Evolutionary conservation across 1,140 invertebrate genomes (phyloP).

Genomic region (Helicoverpa zea): DNA sequence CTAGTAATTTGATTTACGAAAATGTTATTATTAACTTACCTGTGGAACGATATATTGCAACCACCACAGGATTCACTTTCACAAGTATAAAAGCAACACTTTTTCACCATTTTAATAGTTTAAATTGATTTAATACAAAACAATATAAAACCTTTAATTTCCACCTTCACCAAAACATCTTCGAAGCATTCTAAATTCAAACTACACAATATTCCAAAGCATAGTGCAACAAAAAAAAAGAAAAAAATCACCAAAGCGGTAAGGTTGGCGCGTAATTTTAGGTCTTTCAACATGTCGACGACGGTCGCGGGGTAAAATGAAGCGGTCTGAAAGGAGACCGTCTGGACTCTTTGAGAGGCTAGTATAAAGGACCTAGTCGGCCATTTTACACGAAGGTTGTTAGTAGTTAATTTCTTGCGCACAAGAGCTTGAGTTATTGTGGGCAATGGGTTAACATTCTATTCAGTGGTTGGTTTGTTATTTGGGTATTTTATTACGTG

Average conservation of each 20-base stretch:
- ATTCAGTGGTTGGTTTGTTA: slow-evolving; percentile 2
- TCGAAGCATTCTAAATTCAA: neutral
- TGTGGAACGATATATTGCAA: too few relatives aligned
- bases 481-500: neutral
- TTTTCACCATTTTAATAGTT: too few relatives aligned
- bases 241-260: slow-evolving; percentile 41
- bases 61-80: too few relatives aligned
- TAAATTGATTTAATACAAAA: too few relatives aligned
- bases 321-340: slow-evolving; percentile 45
- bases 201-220: neutral
- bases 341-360: slow-evolving; percentile 52
- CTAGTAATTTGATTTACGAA: too few relatives aligned
- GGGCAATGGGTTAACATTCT: slow-evolving; percentile 24
- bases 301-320: slow-evolving; percentile 49
- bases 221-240: neutral
- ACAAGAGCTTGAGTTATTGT: slow-evolving; percentile 34
- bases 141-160: neutral
- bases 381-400: slow-evolving; percentile 48
- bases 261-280: slow-evolving; percentile 49
- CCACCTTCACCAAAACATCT: neutral
- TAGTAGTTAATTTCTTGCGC: slow-evolving; percentile 50
- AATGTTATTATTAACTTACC: too few relatives aligned
- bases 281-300: slow-evolving; percentile 50
- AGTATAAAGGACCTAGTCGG: slow-evolving; percentile 48
- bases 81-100: too few relatives aligned